These are phyloP conservation scores for Adelges cooleyi DNA, from an alignment of 1,140 invertebrate species.

Conservation along the genomic window DNA sequence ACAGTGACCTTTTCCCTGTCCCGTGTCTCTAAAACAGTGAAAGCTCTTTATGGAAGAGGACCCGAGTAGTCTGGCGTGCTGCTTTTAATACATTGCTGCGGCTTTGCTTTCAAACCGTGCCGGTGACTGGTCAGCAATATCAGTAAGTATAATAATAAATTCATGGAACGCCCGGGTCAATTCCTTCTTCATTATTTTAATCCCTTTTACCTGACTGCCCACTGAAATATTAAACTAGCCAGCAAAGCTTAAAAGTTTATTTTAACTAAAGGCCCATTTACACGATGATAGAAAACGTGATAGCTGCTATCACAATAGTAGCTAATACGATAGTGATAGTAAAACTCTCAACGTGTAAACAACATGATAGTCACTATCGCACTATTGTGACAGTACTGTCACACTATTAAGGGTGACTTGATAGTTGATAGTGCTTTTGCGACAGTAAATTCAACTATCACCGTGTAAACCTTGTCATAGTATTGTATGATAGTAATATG, in stretches of 20 bases:
- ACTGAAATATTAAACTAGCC: neutral
- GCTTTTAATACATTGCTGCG: neutral
- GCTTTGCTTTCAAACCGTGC: conserved; percentile 1
- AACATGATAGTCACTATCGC: neutral
- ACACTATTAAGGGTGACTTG: neutral
- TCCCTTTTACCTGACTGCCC: conserved; percentile 17
- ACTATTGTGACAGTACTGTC: neutral
- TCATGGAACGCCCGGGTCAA: conserved; percentile 13
- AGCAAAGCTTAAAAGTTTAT: conserved; percentile 7
- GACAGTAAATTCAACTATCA: neutral
- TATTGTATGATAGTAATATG: no score
- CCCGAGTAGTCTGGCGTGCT: no score
- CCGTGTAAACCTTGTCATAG: neutral
- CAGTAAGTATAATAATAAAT: conserved; percentile 17
- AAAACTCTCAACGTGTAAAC: no score
- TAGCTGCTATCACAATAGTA: no score
- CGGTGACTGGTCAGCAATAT: neutral
- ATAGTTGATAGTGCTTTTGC: neutral
- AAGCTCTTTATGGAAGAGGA: no score
- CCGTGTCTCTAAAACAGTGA: no score
- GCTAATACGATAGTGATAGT: no score
- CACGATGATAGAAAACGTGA: no score
- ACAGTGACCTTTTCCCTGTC: neutral
- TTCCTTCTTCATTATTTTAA: conserved; percentile 20
- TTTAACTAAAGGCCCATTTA: no score